Percentiles rank a stretch among this genome's conserved stretches.
phyloP scores from a whole-genome alignment of 2,797 vertebrate genomes.

The Centropyge bicolor region DNA sequence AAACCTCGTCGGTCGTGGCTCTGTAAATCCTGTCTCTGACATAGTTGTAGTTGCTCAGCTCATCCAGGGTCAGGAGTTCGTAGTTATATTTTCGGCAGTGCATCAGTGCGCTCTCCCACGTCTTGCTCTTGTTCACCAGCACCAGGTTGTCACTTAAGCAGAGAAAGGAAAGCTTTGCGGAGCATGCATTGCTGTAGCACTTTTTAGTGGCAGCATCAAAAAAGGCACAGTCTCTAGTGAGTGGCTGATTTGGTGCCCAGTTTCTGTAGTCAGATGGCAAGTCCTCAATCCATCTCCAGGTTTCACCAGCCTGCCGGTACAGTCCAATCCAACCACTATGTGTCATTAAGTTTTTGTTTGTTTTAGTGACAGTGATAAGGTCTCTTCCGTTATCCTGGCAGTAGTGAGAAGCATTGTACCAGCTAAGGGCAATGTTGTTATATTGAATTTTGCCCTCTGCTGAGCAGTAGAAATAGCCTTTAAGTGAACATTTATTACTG shows the following conservation, averaged over 20 bases:
- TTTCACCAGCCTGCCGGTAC: background rate
- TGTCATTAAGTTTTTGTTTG: rapidly evolving
- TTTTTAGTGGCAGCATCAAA: rapidly evolving
- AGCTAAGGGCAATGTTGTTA: rapidly evolving
- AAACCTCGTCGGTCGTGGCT: slow-evolving; percentile 62
- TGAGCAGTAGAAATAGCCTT: slow-evolving; percentile 11
- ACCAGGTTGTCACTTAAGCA: slow-evolving; percentile 53
- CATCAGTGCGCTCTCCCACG: slow-evolving; percentile 58
- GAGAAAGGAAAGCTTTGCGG: rapidly evolving
- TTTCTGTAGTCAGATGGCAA: background rate
- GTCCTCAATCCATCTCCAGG: slow-evolving; percentile 37
- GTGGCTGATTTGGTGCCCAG: slow-evolving; percentile 3
- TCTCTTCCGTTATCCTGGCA: rapidly evolving
- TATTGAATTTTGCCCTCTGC: rapidly evolving
- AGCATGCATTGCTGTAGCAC: background rate
- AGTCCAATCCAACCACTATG: slow-evolving; percentile 52
- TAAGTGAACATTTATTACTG: background rate
- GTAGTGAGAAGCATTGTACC: background rate
- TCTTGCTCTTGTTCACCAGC: slow-evolving; percentile 61
- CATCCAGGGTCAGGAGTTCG: slow-evolving; percentile 37
- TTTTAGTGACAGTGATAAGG: background rate
- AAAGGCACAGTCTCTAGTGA: slow-evolving; percentile 28
- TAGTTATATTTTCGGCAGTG: slow-evolving; percentile 35
- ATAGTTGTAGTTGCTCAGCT: background rate
- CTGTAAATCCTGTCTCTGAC: slow-evolving; percentile 34